Evolutionary conservation across 2,888 invertebrate species (phyloP), one percentile per base, ranked within the genome.

Genomic region (Mellilla xanthometata): DNA sequence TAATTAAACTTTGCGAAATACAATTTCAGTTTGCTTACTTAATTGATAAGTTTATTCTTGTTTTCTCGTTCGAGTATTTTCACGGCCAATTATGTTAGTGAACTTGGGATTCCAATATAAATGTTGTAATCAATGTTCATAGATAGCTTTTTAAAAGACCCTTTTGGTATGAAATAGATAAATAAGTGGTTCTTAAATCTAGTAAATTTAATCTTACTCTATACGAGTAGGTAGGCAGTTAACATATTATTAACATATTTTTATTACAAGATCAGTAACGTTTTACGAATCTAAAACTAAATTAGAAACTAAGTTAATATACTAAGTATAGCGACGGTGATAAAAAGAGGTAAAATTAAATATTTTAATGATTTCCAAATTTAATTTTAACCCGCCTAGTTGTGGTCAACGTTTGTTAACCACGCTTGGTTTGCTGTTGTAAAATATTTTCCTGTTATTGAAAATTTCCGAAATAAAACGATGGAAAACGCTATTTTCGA

Each of bases 321-420:
- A n/a, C n/a, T n/a, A 19, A 5, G 15, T 19, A 6, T 19, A 19
- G 6, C 4, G 4, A 19, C 6, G 15, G 4, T 5, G 15, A 19
- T 5, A 19, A 19, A 19, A 19, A 19, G 15, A 5, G 6, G 4
- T 5, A 19, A 19, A 19, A 19, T 19, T 5, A 5, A 30, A 9
- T 28, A 38, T 38, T 24, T 33, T 22, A n/a, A 29, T 23, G 28
- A 10, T 15, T 8, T 10, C 9, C 28, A 28, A 28, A 19, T 19
- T 5, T 6, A 19, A 19, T 19, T 19, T 19, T 19, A 19, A 19
- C 3, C 12, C 15, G 29, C 44, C 33, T 39, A 36, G 43, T 24
- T 39, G 33, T 34, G 33, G 44, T 45, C 13, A 39, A 12, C 28
- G 33, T 24, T 45, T 39, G 39, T 45, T 39, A 45, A 39, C 38